These are phyloP conservation scores for Zaprionus taronus DNA, from an alignment of 1,140 invertebrate genomes.

Conservation along the genomic window DNA sequence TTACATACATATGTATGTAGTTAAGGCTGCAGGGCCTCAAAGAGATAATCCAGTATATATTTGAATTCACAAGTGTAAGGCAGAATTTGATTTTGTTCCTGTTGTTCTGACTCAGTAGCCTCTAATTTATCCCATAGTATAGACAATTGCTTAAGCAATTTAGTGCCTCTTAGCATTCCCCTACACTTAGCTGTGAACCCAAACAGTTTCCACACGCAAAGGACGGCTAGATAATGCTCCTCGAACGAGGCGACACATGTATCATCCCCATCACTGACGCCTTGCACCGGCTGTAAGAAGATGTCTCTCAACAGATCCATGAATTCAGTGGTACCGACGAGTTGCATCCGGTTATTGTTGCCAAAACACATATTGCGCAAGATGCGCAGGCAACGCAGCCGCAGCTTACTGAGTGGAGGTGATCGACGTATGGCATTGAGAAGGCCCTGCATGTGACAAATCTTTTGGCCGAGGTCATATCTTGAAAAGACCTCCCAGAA, in stretches of 20 bases:
- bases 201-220: conserved; percentile 72
- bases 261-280: not conserved
- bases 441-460: conserved; percentile 60
- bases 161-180: conserved; percentile 67
- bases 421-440: conserved; percentile 41
- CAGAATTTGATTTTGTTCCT: not conserved
- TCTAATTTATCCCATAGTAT: conserved; percentile 41
- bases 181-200: conserved; percentile 65
- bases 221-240: conserved; percentile 59
- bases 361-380: conserved; percentile 78
- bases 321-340: conserved; percentile 50
- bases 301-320: conserved; percentile 58
- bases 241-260: conserved; percentile 31
- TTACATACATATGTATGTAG: no score
- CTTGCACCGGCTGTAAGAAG: conserved; percentile 24
- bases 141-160: conserved; percentile 46
- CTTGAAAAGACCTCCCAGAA: conserved; percentile 85
- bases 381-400: conserved; percentile 61
- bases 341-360: conserved; percentile 49
- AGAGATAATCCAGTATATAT: conserved; percentile 18
- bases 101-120: not conserved
- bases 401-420: conserved; percentile 17
- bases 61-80: conserved; percentile 24
- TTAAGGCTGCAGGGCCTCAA: conserved; percentile 27
- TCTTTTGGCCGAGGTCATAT: conserved; percentile 79